Conservation (phyloP, 2,113 vertebrate genomes). For the Rattus norvegicus region DNA sequence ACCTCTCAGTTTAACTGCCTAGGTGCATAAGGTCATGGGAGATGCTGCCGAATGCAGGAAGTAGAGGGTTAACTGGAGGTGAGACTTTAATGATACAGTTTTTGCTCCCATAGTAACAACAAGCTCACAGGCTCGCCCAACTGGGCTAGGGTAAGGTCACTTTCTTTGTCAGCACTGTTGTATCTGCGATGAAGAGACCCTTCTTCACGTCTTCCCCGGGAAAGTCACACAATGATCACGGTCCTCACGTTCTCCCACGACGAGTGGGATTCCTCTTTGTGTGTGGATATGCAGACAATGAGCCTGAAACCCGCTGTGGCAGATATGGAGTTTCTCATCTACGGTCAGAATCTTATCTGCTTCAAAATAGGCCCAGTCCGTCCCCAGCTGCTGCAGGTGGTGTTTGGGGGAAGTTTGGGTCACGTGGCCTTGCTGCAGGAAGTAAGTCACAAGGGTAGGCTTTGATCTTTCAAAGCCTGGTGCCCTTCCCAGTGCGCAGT, state of each 20-base stretch:
- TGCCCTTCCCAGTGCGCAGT: neutral
- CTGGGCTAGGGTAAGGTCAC: too few relatives aligned
- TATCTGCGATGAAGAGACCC: neutral
- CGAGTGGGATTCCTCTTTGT: neutral
- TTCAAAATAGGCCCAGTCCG: conserved; percentile 42
- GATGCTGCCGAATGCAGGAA: neutral
- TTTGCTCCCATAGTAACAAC: neutral
- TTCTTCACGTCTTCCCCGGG: neutral
- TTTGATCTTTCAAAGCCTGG: neutral
- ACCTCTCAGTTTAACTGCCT: neutral
- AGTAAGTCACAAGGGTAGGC: neutral
- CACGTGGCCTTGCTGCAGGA: neutral
- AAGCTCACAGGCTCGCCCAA: neutral
- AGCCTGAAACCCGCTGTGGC: neutral
- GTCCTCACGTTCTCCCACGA: neutral
- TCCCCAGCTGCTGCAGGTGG: too few relatives aligned
- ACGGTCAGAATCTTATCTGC: conserved; percentile 1
- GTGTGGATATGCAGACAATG: neutral
- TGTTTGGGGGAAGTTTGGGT: neutral
- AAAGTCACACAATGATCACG: neutral
- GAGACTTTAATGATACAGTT: neutral
- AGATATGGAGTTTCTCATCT: too few relatives aligned
- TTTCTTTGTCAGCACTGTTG: neutral
- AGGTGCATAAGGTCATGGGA: too few relatives aligned
- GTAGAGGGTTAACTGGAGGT: too few relatives aligned